Percentiles rank a stretch among this genome's conserved stretches.
Conservation (phyloP, 2,113 vertebrate species). For the Sylvilagus bachmani region DNA sequence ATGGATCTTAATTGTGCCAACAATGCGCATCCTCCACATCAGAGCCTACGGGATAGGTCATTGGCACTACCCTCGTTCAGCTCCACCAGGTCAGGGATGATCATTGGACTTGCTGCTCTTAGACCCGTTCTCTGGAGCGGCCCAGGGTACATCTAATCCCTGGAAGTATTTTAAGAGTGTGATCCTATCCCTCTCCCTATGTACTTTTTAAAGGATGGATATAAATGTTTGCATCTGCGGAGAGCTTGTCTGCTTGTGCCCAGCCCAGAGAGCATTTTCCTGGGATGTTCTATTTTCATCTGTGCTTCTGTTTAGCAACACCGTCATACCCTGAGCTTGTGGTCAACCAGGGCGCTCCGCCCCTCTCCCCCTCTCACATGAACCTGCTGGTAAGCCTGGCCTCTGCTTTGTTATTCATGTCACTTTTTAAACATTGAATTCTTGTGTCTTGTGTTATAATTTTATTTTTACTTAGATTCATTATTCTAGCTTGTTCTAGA, state of each 20-base stretch:
- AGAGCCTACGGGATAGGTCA: rapidly evolving
- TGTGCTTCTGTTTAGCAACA: neutral
- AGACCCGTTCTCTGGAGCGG: slow-evolving; percentile 22
- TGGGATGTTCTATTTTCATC: slow-evolving; percentile 29
- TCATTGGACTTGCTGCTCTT: neutral
- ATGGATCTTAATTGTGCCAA: neutral
- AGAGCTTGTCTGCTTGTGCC: neutral
- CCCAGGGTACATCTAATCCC: slow-evolving; percentile 75
- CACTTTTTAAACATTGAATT: neutral
- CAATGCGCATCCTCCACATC: too few species aligned
- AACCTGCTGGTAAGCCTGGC: neutral
- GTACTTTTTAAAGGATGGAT: neutral
- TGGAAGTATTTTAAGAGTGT: slow-evolving; percentile 69
- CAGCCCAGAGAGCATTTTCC: neutral
- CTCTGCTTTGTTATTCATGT: neutral
- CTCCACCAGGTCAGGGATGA: neutral
- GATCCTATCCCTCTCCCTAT: slow-evolving; percentile 25
- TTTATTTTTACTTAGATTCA: neutral
- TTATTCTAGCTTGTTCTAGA: neutral
- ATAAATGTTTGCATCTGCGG: neutral
- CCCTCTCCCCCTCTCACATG: too few species aligned
- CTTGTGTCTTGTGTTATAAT: neutral
- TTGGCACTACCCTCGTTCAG: neutral
- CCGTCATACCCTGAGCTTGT: neutral
- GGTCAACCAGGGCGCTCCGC: rapidly evolving